Evolutionary conservation across 2,797 vertebrate species (phyloP).

Genomic region (Chloroceryle inda): DNA sequence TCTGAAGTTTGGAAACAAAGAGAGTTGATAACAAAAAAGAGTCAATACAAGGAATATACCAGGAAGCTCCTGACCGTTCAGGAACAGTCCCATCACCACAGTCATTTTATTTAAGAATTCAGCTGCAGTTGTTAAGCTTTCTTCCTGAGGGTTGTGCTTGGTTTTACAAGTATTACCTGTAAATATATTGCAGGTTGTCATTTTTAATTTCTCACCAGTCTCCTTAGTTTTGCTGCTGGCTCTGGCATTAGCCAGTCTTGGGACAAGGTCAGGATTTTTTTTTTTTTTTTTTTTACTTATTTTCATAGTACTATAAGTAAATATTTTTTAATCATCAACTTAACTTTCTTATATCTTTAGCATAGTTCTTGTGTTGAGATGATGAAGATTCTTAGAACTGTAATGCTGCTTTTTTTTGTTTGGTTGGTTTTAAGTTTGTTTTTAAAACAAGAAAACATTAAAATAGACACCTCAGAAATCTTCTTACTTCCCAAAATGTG

Average conservation of each 20-base stretch:
- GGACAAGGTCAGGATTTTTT: neutral
- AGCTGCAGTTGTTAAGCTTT: neutral
- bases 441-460: neutral
- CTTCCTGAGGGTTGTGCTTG: neutral
- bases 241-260: neutral
- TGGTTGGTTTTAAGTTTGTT: neutral
- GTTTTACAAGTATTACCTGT: neutral
- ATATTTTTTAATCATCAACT: neutral
- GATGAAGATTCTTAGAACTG: neutral
- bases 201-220: neutral
- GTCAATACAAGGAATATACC: neutral
- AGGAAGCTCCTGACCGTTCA: neutral
- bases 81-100: fast-evolving
- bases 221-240: neutral
- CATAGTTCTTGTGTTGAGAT: neutral
- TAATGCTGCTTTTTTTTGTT: neutral
- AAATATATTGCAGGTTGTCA: neutral
- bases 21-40: neutral
- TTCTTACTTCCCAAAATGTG: neutral
- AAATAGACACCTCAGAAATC: neutral
- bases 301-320: too few species aligned
- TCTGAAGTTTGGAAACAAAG: neutral
- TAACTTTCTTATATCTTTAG: neutral
- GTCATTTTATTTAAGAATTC: neutral
- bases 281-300: neutral